phyloP scores from a whole-genome alignment of 2,113 vertebrate genomes.

The Cyprinodon variegatus region DNA sequence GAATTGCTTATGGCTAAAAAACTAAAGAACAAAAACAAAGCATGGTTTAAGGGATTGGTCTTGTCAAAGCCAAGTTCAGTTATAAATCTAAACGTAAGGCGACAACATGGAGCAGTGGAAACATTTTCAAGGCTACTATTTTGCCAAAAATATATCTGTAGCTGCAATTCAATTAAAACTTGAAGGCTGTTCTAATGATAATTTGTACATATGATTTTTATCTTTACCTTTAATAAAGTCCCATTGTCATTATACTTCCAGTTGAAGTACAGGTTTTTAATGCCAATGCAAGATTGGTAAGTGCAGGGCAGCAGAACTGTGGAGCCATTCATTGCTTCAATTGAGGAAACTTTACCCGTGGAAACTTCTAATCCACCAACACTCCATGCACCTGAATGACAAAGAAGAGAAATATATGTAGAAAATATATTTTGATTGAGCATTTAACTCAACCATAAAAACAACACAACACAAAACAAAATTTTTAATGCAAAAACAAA shows the following conservation, averaged over 20 bases:
- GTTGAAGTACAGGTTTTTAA: constrained; percentile 86
- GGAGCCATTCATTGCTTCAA: constrained; percentile 89
- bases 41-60: background rate
- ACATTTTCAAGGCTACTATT: background rate
- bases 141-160: background rate
- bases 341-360: constrained; percentile 84
- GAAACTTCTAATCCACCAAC: constrained; percentile 86
- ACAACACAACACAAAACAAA: too few relatives aligned
- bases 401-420: background rate
- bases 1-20: too few relatives aligned
- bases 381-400: constrained; percentile 69
- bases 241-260: constrained; percentile 83
- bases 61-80: background rate
- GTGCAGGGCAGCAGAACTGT: constrained; percentile 87
- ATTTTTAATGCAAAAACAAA: background rate
- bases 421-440: background rate
- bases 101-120: background rate
- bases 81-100: background rate
- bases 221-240: constrained; percentile 62
- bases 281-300: constrained; percentile 91
- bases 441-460: background rate
- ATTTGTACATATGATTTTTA: background rate
- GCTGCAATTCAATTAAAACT: background rate
- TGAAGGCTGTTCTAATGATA: background rate
- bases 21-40: too few relatives aligned